Evolutionary conservation across 2,113 vertebrate genomes (phyloP).

Genomic region (Eurypyga helias): DNA sequence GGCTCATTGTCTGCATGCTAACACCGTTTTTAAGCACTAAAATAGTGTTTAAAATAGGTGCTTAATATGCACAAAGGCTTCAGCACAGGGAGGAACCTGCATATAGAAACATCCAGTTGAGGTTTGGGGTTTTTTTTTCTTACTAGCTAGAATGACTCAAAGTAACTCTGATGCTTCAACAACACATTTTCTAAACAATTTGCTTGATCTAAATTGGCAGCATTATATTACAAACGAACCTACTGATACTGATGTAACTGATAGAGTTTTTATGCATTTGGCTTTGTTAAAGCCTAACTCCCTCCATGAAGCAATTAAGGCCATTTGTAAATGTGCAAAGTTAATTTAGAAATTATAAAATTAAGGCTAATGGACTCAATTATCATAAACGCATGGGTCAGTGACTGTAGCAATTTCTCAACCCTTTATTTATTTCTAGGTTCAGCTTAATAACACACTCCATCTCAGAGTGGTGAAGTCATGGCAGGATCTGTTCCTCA

Average conservation of each 20-base stretch:
- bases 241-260: slow-evolving; percentile 25
- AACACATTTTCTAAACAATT: slow-evolving; percentile 33
- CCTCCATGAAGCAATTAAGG: slow-evolving; percentile 54
- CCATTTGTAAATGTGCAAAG: slow-evolving; percentile 61
- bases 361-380: slow-evolving; percentile 73
- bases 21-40: neutral
- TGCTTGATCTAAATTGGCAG: slow-evolving; percentile 4
- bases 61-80: neutral
- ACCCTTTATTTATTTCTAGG: slow-evolving; percentile 26
- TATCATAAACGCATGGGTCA: slow-evolving; percentile 66
- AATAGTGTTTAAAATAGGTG: neutral
- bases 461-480: neutral
- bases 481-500: neutral
- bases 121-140: neutral
- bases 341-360: slow-evolving; percentile 75
- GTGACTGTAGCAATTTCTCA: slow-evolving; percentile 47
- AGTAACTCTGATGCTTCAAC: slow-evolving; percentile 15
- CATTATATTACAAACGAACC: neutral
- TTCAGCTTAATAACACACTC: slow-evolving; percentile 45
- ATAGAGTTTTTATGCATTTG: slow-evolving; percentile 34
- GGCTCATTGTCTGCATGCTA: neutral
- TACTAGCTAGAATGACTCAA: neutral
- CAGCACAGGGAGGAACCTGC: neutral
- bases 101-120: neutral
- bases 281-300: slow-evolving; percentile 30